These are phyloP conservation scores for Dinomys branickii DNA, from an alignment of 2,113 vertebrate species.

Conservation along the genomic window DNA sequence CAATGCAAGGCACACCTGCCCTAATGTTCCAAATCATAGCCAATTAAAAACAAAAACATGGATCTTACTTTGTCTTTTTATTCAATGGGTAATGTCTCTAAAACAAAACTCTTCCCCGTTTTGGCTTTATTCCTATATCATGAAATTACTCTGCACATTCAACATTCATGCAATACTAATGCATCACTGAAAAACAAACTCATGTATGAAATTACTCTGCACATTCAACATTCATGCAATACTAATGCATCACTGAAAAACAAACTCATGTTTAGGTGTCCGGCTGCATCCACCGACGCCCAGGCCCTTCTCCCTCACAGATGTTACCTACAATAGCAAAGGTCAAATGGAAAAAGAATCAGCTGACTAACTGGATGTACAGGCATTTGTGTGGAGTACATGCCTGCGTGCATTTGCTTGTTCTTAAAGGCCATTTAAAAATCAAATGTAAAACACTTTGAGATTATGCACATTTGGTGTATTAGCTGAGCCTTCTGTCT, in stretches of 20 bases:
- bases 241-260: background rate
- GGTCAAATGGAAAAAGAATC: constrained; percentile 11
- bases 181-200: background rate
- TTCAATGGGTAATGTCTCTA: constrained; percentile 23
- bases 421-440: constrained; percentile 7
- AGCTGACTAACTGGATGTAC: background rate
- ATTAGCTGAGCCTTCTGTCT: background rate
- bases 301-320: background rate
- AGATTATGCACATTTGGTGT: background rate
- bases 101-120: constrained; percentile 16
- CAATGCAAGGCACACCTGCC: background rate
- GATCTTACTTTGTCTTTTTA: background rate
- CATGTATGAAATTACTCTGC: background rate
- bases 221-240: background rate
- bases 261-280: background rate
- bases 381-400: background rate
- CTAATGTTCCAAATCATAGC: background rate
- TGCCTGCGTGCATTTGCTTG: background rate
- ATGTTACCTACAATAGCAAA: background rate
- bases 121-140: background rate
- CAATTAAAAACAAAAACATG: background rate
- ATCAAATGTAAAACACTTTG: background rate
- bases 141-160: background rate
- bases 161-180: background rate
- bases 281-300: background rate